These are phyloP conservation scores for Trypoxylon attenuatum DNA, from an alignment of 2,888 invertebrate genomes.

Conservation along the genomic window DNA sequence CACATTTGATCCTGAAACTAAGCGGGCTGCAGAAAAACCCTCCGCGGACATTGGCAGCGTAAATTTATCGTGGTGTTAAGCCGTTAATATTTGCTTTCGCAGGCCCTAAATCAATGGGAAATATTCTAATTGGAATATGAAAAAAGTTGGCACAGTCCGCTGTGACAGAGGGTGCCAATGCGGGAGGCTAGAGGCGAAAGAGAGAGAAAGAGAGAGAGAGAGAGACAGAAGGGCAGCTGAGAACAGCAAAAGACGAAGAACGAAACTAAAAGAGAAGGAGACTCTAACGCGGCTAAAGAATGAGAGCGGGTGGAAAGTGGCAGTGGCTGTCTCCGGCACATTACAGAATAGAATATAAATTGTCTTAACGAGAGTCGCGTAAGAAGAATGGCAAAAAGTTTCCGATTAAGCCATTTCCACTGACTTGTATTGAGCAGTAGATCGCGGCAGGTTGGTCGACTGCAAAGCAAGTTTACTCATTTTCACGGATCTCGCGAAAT, in stretches of 20 bases:
- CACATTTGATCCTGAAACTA: neutral
- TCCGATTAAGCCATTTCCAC: slow-evolving; percentile 39
- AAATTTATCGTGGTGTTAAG: slow-evolving; percentile 72
- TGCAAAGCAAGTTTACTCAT: slow-evolving; percentile 45
- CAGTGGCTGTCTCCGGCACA: slow-evolving; percentile 21
- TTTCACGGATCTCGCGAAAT: slow-evolving; percentile 12
- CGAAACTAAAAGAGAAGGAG: neutral
- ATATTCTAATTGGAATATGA: slow-evolving; percentile 75
- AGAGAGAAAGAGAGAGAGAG: neutral
- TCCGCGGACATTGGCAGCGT: slow-evolving; percentile 62
- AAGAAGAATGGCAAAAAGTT: slow-evolving; percentile 61
- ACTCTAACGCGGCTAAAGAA: neutral
- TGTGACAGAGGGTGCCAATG: slow-evolving; percentile 38
- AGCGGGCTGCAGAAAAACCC: neutral
- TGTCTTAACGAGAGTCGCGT: slow-evolving; percentile 56
- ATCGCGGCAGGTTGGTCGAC: slow-evolving; percentile 12
- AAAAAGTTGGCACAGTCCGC: slow-evolving; percentile 70
- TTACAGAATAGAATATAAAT: slow-evolving; percentile 67
- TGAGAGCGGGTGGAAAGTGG: neutral
- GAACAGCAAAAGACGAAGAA: neutral
- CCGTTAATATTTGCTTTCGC: slow-evolving; percentile 72
- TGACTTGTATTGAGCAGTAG: slow-evolving; percentile 38
- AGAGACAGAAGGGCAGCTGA: neutral
- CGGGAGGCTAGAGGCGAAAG: neutral
- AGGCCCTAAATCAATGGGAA: slow-evolving; percentile 73